Evolutionary conservation across 1,140 invertebrate species (phyloP), one percentile per base, ranked within the genome.

Genomic region (Papilio polyxenes): DNA sequence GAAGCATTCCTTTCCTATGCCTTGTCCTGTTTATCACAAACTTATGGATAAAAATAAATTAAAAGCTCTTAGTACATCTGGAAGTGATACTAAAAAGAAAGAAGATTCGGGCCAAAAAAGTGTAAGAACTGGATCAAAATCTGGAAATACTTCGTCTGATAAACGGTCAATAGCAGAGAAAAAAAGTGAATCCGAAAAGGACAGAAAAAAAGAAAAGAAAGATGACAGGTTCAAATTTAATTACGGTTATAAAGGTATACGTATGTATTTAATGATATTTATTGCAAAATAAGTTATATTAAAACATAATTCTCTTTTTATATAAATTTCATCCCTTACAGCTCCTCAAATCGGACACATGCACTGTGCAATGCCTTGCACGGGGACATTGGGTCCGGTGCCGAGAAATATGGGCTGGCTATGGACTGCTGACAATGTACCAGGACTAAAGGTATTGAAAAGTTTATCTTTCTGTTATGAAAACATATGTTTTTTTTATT

Each of bases 211-310:
- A 75, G 90, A 87, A 82, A 90, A 87, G 79, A 90, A 89, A 82
- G 89, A 93, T 83, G 87, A 89, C 79, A 87, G 88, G 85, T 93
- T 94, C 81, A 91, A 93, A 87, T 92, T 93, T 77, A 92, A 93
- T 79, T 92, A 93, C 80, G 92, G 92, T 79, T 94, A 93, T 83
- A 89, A 90, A 93, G 91, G 92, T 93, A 94, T 93, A 91, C 91
- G 90, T 93, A 92, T 81, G 90, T 94, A 91, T 91, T 88, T 84
- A 62, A 51, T 77, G 65, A 20, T 48, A 49, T n/a, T 49, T 23
- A 48, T 80, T 10, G 10, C 20, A 11, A 75, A 49, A 49, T 20
- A 49, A n/a, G n/a, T 11, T 75, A 23, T 49, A 0, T 48, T 75
- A 49, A 49, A 75, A 48, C 4, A 5, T 37, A 49, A 49, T 23